Conservation (phyloP, 2,888 invertebrate genomes). For the Lithophane semibrunnea region DNA sequence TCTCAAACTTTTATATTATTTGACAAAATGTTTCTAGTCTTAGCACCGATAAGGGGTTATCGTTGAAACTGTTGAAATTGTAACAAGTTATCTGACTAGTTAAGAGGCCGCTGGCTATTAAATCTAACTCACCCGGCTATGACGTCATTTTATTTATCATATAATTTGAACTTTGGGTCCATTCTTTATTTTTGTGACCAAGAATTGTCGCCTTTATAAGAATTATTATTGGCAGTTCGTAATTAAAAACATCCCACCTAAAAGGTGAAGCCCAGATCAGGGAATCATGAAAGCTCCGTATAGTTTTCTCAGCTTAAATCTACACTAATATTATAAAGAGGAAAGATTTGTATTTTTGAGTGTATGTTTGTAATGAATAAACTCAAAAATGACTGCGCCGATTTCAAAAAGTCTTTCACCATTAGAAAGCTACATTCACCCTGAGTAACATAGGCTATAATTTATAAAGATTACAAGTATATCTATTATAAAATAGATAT, state of each 20-base stretch:
- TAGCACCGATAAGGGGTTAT: slow-evolving; percentile 86
- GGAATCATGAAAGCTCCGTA: not conserved
- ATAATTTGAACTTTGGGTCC: slow-evolving; percentile 22
- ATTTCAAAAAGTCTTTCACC: too few relatives aligned
- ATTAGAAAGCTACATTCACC: too few relatives aligned
- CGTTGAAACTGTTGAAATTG: slow-evolving; percentile 83
- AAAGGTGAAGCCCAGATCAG: too few relatives aligned
- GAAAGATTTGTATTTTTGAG: too few relatives aligned
- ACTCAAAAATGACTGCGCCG: too few relatives aligned
- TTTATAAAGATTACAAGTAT: too few relatives aligned
- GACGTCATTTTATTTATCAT: slow-evolving; percentile 60
- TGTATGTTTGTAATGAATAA: too few relatives aligned
- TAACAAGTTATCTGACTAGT: slow-evolving; percentile 80
- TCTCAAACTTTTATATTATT: slow-evolving; percentile 49
- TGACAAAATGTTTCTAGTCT: slow-evolving; percentile 73
- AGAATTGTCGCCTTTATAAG: not conserved
- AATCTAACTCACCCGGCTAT: slow-evolving; percentile 63
- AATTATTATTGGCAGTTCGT: not conserved
- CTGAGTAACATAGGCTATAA: too few relatives aligned
- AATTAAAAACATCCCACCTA: not conserved
- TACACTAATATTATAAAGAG: too few relatives aligned
- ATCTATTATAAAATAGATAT: too few relatives aligned
- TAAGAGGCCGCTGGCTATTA: slow-evolving; percentile 74
- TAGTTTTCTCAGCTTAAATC: not conserved
- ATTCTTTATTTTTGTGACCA: slow-evolving; percentile 6